Percentiles rank a stretch among this genome's conserved stretches.
Evolutionary conservation across 2,888 invertebrate species (phyloP).

Genomic region (Apodemia zela): DNA sequence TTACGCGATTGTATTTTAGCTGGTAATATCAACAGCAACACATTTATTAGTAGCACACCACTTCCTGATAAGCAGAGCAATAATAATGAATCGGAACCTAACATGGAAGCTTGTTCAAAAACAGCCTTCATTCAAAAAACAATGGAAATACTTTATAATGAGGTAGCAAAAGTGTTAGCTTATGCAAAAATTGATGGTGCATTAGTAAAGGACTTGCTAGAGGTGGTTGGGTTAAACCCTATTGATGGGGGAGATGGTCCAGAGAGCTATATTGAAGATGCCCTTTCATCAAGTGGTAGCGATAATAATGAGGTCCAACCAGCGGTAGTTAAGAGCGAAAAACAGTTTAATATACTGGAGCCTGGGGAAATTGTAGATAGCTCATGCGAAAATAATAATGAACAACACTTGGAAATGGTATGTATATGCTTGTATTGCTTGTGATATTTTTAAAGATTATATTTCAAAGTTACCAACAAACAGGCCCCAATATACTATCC

Average conservation of each 20-base stretch:
- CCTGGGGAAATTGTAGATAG: background rate
- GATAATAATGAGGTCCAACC: background rate
- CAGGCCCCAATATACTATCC: too few relatives aligned
- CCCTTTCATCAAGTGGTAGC: background rate
- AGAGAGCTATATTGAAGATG: background rate
- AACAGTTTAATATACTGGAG: background rate
- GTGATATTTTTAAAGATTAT: too few relatives aligned
- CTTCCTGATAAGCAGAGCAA: background rate
- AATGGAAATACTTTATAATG: background rate
- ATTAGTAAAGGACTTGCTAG: slow-evolving; percentile 1
- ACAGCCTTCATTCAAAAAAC: slow-evolving; percentile 1
- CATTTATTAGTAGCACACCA: slow-evolving; percentile 1
- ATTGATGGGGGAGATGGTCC: background rate
- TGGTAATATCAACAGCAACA: slow-evolving; percentile 5
- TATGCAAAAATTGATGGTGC: slow-evolving; percentile 14
- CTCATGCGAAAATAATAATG: background rate
- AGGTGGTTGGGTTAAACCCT: background rate
- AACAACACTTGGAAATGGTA: slow-evolving; percentile 1
- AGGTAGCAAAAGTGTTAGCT: background rate
- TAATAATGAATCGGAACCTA: background rate
- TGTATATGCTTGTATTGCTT: background rate
- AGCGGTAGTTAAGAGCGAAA: background rate
- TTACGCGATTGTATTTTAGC: slow-evolving; percentile 5
- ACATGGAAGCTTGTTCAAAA: background rate
- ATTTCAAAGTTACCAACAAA: too few relatives aligned